These are phyloP conservation scores for Lanius collurio DNA, from an alignment of 2,113 vertebrate species.

Conservation along the genomic window DNA sequence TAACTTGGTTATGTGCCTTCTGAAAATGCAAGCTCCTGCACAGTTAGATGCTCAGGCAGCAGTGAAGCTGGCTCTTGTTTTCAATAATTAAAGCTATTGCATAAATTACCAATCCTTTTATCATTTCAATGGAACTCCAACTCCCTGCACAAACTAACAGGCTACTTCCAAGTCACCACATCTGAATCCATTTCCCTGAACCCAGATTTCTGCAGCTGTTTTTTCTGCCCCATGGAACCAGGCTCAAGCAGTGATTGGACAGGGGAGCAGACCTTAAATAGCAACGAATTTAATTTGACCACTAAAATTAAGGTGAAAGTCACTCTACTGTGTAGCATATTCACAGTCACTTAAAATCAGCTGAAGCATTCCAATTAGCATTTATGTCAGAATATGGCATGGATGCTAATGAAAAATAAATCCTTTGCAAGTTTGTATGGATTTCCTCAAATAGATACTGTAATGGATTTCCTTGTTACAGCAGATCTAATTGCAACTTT, in stretches of 20 bases:
- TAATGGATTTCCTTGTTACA: slow-evolving; percentile 66
- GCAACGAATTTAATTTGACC: not conserved
- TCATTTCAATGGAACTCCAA: not conserved
- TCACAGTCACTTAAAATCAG: slow-evolving; percentile 50
- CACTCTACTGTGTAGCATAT: slow-evolving; percentile 27
- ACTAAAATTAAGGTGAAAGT: slow-evolving; percentile 52
- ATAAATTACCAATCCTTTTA: not conserved
- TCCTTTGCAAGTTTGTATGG: slow-evolving; percentile 62
- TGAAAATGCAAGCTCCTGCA: not conserved
- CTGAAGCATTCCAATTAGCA: slow-evolving; percentile 65
- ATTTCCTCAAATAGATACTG: slow-evolving; percentile 34
- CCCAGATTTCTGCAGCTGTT: not conserved
- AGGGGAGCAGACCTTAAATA: slow-evolving; percentile 2
- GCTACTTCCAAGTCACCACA: not conserved
- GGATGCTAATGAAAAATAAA: slow-evolving; percentile 70
- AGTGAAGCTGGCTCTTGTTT: not conserved
- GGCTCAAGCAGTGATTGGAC: not conserved
- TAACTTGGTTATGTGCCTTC: not conserved
- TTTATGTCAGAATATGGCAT: slow-evolving; percentile 51
- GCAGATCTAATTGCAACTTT: slow-evolving; percentile 57
- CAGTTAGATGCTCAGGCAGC: not conserved
- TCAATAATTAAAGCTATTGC: not conserved
- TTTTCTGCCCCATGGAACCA: not conserved
- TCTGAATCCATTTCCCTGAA: not conserved
- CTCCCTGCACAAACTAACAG: not conserved